phyloP scores from a whole-genome alignment of 2,888 invertebrate species.

The Coelogynopora nodosa region DNA sequence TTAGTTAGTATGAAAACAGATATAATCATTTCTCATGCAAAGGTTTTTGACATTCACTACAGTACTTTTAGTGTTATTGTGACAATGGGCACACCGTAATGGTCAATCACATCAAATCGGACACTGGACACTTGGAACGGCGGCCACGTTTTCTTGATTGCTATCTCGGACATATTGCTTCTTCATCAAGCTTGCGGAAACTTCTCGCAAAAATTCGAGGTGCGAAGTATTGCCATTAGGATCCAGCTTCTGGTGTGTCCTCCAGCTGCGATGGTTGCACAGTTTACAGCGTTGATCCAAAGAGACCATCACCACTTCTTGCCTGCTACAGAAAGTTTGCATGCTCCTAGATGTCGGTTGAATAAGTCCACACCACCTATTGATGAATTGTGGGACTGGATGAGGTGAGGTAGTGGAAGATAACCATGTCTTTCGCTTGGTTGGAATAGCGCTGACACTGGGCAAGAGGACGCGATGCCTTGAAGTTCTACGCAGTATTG shows the following conservation, averaged over 20 bases:
- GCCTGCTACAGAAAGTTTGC: neutral
- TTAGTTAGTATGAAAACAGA: no score
- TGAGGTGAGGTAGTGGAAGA: neutral
- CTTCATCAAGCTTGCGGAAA: no score
- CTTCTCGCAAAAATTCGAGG: neutral
- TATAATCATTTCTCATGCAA: no score
- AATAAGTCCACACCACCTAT: neutral
- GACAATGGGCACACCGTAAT: no score
- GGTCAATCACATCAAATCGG: no score
- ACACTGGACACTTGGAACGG: no score
- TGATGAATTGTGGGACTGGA: neutral
- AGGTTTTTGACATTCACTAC: no score
- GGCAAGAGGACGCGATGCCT: neutral
- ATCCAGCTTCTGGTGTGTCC: neutral
- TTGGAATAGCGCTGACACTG: neutral
- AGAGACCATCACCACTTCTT: slow-evolving; percentile 30
- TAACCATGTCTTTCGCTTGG: neutral
- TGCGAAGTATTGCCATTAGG: neutral
- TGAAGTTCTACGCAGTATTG: neutral
- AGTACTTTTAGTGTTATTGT: no score
- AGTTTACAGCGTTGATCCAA: neutral
- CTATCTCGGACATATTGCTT: no score
- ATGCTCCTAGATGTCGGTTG: neutral
- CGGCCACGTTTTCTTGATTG: no score
- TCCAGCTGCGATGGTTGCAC: neutral